Evolutionary conservation across 2,797 vertebrate genomes (phyloP).

Genomic region (Acropternis orthonyx): DNA sequence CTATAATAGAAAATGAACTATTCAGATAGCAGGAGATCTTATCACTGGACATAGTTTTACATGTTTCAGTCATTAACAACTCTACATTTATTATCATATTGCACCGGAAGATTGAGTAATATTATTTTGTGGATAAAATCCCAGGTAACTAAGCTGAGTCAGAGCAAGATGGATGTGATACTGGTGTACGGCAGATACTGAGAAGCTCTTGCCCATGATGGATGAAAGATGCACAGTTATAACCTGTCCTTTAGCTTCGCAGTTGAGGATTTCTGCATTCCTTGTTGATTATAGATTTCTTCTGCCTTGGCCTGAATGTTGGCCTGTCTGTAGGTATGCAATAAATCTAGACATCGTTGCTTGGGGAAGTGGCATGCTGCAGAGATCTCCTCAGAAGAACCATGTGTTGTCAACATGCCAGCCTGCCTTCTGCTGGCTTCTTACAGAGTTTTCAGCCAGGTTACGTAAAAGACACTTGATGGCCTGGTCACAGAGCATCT

Average conservation of each 20-base stretch:
- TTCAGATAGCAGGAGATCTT: not conserved
- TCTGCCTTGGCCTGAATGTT: not conserved
- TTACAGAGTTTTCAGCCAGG: not conserved
- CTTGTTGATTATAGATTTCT: not conserved
- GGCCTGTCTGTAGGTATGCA: not conserved
- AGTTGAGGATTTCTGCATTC: not conserved
- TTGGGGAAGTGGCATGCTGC: not conserved
- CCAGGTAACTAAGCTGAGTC: not conserved
- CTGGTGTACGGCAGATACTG: not conserved
- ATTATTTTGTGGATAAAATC: not conserved
- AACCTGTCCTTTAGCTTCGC: not conserved
- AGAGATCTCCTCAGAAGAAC: not conserved
- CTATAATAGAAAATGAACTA: not conserved
- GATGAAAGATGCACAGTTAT: not conserved
- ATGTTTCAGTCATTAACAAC: not conserved
- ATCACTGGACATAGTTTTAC: rapidly evolving
- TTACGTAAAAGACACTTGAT: not conserved
- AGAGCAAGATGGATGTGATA: not conserved
- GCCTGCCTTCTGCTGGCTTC: not conserved
- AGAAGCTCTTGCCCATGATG: not conserved
- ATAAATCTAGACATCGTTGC: not conserved
- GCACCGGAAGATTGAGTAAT: not conserved
- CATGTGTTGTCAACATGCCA: not conserved
- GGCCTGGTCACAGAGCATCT: not conserved
- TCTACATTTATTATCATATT: not conserved